Conservation (phyloP, 2,888 invertebrate species). For the Papilio gigon region DNA sequence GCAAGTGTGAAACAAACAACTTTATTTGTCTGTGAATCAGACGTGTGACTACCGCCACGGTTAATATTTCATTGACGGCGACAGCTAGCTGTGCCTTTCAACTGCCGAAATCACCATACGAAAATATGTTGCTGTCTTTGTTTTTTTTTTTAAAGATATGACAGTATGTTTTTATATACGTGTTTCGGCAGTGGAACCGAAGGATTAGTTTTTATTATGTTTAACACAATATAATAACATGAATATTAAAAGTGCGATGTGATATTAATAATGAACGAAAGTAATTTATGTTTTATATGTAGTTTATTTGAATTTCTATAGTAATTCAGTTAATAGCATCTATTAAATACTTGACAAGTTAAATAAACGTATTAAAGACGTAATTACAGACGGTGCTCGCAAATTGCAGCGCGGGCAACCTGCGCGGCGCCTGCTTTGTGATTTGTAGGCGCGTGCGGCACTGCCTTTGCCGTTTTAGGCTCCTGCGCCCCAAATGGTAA, state of each 20-base stretch:
- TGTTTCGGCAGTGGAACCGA: neutral
- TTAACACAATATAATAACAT: no score
- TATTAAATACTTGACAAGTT: constrained; percentile 20
- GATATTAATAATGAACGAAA: no score
- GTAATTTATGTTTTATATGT: no score
- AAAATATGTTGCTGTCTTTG: neutral
- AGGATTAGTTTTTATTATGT: neutral
- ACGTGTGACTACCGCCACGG: constrained; percentile 6
- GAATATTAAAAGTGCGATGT: no score
- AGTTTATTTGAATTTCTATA: constrained; percentile 1
- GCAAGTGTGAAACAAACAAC: constrained; percentile 30
- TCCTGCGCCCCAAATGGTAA: constrained; percentile 13
- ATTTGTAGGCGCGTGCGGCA: constrained; percentile 37
- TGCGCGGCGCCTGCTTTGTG: constrained; percentile 42
- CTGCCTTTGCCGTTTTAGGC: constrained; percentile 29
- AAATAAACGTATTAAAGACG: constrained; percentile 15
- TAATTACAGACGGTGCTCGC: constrained; percentile 17
- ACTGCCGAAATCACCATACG: neutral
- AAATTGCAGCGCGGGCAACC: constrained; percentile 45
- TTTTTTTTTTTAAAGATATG: neutral
- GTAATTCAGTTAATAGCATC: constrained; percentile 1
- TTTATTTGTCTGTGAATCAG: constrained; percentile 35
- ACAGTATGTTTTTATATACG: neutral
- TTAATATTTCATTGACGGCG: constrained; percentile 27
- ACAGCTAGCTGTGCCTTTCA: neutral